These are phyloP conservation scores for Cylloceria caligata DNA, from an alignment of 2,888 invertebrate species.

Conservation along the genomic window DNA sequence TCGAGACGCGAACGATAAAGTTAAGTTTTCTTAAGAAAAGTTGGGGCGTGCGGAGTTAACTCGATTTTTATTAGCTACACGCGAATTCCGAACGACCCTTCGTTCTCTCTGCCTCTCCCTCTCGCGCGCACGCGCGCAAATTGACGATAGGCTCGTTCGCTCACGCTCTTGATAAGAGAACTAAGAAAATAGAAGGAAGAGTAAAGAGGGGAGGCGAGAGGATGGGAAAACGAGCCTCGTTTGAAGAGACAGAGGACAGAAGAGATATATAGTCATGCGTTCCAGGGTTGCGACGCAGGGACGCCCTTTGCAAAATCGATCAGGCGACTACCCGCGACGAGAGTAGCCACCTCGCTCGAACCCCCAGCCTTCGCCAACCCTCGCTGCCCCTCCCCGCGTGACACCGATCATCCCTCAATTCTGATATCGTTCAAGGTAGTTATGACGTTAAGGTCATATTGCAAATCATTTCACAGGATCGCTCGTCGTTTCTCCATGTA, in stretches of 20 bases:
- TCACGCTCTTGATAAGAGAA: constrained; percentile 28
- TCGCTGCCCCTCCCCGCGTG: constrained; percentile 23
- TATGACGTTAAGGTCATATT: background rate
- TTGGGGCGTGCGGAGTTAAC: constrained; percentile 73
- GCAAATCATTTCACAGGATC: constrained; percentile 19
- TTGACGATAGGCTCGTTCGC: background rate
- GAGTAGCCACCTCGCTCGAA: constrained; percentile 45
- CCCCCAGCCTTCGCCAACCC: constrained; percentile 3
- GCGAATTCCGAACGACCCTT: constrained; percentile 75
- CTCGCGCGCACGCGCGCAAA: background rate
- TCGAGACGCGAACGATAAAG: constrained; percentile 77
- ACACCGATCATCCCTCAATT: constrained; percentile 59
- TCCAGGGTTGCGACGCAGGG: constrained; percentile 55
- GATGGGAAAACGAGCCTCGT: constrained; percentile 48
- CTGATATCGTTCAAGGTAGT: constrained; percentile 46
- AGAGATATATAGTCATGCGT: constrained; percentile 45
- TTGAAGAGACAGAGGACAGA: constrained; percentile 40
- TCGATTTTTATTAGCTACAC: constrained; percentile 78
- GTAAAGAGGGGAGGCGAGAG: background rate
- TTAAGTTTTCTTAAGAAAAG: constrained; percentile 82
- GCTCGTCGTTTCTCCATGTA: background rate
- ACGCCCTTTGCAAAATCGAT: constrained; percentile 68
- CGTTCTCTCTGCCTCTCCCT: background rate
- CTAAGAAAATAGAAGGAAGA: constrained; percentile 4
- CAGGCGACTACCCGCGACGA: constrained; percentile 56